A percentile compares a stretch with the other conserved stretches of the same genome.
These are phyloP conservation scores for Novumbra hubbsi DNA, from an alignment of 2,797 vertebrate genomes.

Conservation along the genomic window DNA sequence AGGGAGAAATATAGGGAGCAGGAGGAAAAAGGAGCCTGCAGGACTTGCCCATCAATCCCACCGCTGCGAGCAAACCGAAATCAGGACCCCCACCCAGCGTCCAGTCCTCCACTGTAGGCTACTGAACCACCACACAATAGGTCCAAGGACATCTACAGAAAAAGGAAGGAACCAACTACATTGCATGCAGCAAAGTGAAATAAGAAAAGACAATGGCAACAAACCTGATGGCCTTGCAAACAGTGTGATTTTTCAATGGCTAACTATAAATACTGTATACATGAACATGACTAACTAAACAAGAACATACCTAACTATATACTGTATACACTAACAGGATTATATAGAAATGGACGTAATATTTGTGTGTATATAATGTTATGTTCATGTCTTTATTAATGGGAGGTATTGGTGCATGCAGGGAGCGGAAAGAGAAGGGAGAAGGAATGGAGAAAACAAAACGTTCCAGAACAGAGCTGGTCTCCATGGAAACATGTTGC, in stretches of 20 bases:
- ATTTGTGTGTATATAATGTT: not conserved
- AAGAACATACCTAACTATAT: too few species aligned
- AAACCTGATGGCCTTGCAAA: too few species aligned
- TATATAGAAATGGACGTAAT: not conserved
- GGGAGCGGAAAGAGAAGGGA: slow-evolving; percentile 15
- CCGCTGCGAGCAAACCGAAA: slow-evolving; percentile 29
- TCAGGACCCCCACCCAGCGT: slow-evolving; percentile 32
- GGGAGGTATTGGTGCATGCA: slow-evolving; percentile 8
- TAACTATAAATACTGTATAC: not conserved
- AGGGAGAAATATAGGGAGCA: not conserved
- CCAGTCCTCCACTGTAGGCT: not conserved
- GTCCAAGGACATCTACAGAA: not conserved
- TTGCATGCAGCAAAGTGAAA: not conserved
- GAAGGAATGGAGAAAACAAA: slow-evolving; percentile 16
- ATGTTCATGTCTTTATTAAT: slow-evolving; percentile 13
- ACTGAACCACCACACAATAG: not conserved
- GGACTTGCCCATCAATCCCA: slow-evolving; percentile 35
- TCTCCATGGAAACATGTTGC: slow-evolving; percentile 54
- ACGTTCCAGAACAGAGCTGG: slow-evolving; percentile 26
- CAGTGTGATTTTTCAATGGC: not conserved
- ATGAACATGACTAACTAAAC: too few species aligned
- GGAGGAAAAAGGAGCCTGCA: slow-evolving; percentile 23
- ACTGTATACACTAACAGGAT: not conserved
- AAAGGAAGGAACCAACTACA: not conserved
- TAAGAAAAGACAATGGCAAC: not conserved